Base-by-base conservation (phyloP, 2,113 vertebrate species). In the Hoplias malabaricus region DNA sequence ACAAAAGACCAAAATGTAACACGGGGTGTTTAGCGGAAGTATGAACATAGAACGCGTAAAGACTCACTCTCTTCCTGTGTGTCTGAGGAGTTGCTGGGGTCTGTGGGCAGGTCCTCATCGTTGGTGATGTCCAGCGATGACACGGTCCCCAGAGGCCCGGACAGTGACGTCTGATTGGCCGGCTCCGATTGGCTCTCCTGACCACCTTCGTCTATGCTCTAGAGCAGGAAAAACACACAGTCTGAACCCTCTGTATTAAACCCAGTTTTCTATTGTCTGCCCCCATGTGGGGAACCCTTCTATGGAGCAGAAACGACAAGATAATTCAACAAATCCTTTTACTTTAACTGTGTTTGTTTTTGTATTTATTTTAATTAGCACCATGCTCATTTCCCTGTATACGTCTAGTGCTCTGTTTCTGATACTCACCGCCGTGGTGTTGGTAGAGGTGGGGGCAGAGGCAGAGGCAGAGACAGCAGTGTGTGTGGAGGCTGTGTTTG, bases 11-110 rank as follows among this genome's bases (percentile, higher is more conserved):
- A n/a, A n/a, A n/a, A n/a, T n/a, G 19, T 23, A 2, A 19, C 8
- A 50, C 46, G 16, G 46, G 21, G 21, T 5, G 8, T 48, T 48
- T 3, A 50, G 5, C 14, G 46, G 1, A 19, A n/a, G 8, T n/a
- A 50, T 14, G 46, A 50, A n/a, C 16, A 2, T 5, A n/a, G 21
- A 9, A 5, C 2, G n/a, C n/a, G 13, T 12, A 1, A 5, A 61
- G 29, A 36, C 92, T 89, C 71, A 96, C 95, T 93, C 86, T 96
- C 95, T 80, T 96, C 95, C 75, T 94, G 93, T 0, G 94, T 95
- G 4, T 94, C 94, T 5, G 95, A 95, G 0, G 95, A 96, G 88
- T 96, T 94, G 88, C 95, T 97, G 3, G 92, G 94, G 84, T 97
- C 96, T 0, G 95, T 95, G 86, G 95, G 91, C 13, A 96, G 88